Evolutionary conservation across 2,797 vertebrate species (phyloP), one percentile per base, ranked within the genome.

Genomic region (Silurus aristotelis): DNA sequence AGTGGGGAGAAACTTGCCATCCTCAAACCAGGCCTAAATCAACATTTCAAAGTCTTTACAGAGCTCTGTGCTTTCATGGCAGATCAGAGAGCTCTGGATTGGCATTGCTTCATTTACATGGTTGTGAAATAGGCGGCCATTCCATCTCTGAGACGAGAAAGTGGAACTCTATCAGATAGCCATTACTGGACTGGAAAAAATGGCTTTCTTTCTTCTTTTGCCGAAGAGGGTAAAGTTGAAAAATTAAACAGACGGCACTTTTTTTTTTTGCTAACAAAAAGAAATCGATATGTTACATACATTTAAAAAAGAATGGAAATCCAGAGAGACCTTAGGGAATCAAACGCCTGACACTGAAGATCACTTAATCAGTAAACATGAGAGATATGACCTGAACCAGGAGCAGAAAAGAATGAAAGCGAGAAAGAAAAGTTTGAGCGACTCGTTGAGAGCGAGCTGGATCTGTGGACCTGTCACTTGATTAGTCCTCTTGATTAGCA

Each of bases 401-500:
- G n/a, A 63, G 72, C 1, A 88, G 92, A 63, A 64, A 87, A 52
- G 60, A 71, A 73, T 66, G 70, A 84, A 77, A 82, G 68, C 68
- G 58, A 67, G 77, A 64, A 38, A 63, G 64, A 71, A 85, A 92
- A 92, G 86, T 95, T 93, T 96, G 96, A 96, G 95, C 97, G 97
- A 97, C 96, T 99, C 95, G 93, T 95, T 94, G 92, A 96, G 95
- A 94, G 92, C 48, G 48, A 92, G 95, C 93, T 94, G 94, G 96
- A 97, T 96, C 97, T 95, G 96, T 95, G 95, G 96, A 97, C 97
- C 97, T 97, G 97, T 97, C 97, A 97, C 95, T 96, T 98, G 97
- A 99, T 99, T 98, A 98, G 96, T 96, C 95, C 95, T 95, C 97
- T 97, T 99, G 97, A 99, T 99, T 98, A 99, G 96, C 97, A 99